These are phyloP conservation scores for Cremastobaeus sp. DNA, from an alignment of 2,888 invertebrate genomes.

Conservation along the genomic window DNA sequence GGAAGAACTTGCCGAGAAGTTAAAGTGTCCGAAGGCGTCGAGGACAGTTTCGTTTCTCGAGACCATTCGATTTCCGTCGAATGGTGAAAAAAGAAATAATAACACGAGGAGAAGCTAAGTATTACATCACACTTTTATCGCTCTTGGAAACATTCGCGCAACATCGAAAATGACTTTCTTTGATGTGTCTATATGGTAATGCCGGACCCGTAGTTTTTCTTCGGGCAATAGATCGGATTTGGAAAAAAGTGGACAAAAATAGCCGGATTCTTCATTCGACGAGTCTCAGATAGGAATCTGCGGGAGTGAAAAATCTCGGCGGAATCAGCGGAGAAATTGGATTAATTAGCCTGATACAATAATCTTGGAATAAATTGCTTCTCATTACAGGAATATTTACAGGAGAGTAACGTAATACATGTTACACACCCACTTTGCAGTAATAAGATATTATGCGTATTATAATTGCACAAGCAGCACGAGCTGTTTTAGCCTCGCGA, in stretches of 20 bases:
- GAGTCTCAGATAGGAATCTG: too few species aligned
- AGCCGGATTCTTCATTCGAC: too few species aligned
- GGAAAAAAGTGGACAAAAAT: background rate
- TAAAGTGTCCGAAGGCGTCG: conserved; percentile 59
- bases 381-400: conserved; percentile 40
- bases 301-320: background rate
- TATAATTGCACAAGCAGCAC: conserved; percentile 51
- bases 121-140: conserved; percentile 48
- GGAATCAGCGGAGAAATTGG: conserved; percentile 10
- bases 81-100: conserved; percentile 27
- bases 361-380: conserved; percentile 30
- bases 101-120: conserved; percentile 29
- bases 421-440: conserved; percentile 48
- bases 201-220: background rate
- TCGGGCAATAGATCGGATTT: background rate
- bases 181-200: conserved; percentile 2
- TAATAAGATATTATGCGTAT: conserved; percentile 58
- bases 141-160: conserved; percentile 38
- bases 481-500: conserved; percentile 29
- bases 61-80: conserved; percentile 57
- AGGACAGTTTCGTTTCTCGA: conserved; percentile 56
- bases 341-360: conserved; percentile 34
- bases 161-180: conserved; percentile 19
- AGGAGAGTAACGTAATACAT: conserved; percentile 30
- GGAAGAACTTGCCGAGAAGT: conserved; percentile 55